These are phyloP conservation scores for Meteorus sp. DNA, from an alignment of 1,140 invertebrate genomes.

Conservation along the genomic window DNA sequence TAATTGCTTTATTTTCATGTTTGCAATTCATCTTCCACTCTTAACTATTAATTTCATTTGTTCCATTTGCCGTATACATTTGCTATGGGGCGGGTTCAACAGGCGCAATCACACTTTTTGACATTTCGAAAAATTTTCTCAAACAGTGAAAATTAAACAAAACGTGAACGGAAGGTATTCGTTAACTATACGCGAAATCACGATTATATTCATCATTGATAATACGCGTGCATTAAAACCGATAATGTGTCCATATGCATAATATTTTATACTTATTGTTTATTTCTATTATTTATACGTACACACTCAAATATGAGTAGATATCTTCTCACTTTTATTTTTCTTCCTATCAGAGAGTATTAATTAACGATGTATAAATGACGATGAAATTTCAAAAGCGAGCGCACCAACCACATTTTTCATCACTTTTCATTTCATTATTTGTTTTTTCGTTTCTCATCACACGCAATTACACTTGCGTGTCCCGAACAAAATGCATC, in stretches of 20 bases:
- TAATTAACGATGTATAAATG: not conserved
- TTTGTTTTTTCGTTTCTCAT: slow-evolving; percentile 2
- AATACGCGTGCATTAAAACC: slow-evolving; percentile 32
- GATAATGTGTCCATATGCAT: slow-evolving; percentile 25
- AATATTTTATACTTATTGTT: slow-evolving; percentile 19
- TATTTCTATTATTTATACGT: slow-evolving; percentile 28
- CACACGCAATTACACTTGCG: not conserved
- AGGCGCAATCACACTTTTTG: slow-evolving; percentile 49
- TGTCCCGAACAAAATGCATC: slow-evolving; percentile 16
- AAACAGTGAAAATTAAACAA: slow-evolving; percentile 14
- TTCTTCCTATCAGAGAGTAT: too few relatives aligned
- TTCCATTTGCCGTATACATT: slow-evolving; percentile 30
- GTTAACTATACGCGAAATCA: slow-evolving; percentile 15
- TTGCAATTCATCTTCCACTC: not conserved
- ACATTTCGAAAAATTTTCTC: slow-evolving; percentile 32
- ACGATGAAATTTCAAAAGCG: too few relatives aligned
- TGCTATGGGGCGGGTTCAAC: slow-evolving; percentile 33
- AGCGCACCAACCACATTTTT: slow-evolving; percentile 8
- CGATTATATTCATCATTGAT: slow-evolving; percentile 23
- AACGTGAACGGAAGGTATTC: slow-evolving; percentile 4
- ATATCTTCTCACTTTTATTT: too few relatives aligned
- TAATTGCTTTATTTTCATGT: too few relatives aligned
- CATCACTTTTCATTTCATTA: not conserved
- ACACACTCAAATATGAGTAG: slow-evolving; percentile 25
- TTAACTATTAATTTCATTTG: not conserved